Conservation (phyloP, 2,888 invertebrate genomes). For the Parascotia fuliginaria region DNA sequence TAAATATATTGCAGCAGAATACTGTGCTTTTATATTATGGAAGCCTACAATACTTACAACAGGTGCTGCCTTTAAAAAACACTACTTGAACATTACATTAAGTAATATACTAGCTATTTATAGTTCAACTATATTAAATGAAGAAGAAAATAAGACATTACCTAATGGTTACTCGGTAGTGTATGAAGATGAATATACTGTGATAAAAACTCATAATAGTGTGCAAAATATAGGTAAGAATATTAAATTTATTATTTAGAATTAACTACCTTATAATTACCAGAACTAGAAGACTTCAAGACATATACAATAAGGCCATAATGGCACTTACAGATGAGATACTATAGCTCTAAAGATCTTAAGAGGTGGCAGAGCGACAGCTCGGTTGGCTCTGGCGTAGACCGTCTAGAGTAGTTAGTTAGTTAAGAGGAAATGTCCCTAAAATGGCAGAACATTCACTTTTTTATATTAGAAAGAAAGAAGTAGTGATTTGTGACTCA, state of each 20-base stretch:
- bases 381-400: too few relatives aligned
- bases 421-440: too few relatives aligned
- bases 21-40: conserved; percentile 69
- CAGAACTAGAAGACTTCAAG: too few relatives aligned
- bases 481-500: too few relatives aligned
- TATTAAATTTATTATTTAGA: not conserved
- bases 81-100: conserved; percentile 77
- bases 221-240: conserved; percentile 59
- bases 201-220: conserved; percentile 61
- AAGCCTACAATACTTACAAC: conserved; percentile 80
- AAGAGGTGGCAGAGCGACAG: too few relatives aligned
- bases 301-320: too few relatives aligned
- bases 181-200: conserved; percentile 64
- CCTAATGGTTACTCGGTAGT: conserved; percentile 63
- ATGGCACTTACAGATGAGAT: too few relatives aligned
- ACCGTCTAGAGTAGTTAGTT: too few relatives aligned
- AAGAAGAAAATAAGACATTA: conserved; percentile 51
- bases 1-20: conserved; percentile 71
- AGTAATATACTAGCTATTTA: conserved; percentile 75
- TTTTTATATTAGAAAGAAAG: too few relatives aligned
- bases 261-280: too few relatives aligned
- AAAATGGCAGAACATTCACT: too few relatives aligned
- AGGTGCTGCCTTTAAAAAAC: conserved; percentile 75
- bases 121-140: conserved; percentile 62
- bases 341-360: too few relatives aligned